A percentile compares a stretch with the other conserved stretches of the same genome.
phyloP scores from a whole-genome alignment of 1,140 invertebrate genomes.

The Leptestheria dahalacensis region DNA sequence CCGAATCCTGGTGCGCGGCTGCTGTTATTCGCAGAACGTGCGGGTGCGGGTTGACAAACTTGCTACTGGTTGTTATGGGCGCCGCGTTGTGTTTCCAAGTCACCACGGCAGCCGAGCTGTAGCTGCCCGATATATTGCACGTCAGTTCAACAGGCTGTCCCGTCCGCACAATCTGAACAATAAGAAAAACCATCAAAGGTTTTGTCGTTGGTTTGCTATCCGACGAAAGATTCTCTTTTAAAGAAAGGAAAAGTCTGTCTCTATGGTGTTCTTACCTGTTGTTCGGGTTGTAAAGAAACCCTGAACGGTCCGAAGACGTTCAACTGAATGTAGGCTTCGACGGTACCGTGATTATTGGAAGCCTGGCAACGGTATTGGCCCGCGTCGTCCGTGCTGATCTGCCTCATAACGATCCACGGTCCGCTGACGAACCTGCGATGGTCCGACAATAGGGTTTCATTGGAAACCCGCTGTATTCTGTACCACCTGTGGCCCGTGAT shows the following conservation, averaged over 20 bases:
- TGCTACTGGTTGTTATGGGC: constrained; percentile 1
- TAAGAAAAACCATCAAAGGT: no score
- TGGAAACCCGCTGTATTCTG: not conserved
- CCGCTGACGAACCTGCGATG: constrained; percentile 10
- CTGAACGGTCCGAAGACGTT: constrained; percentile 33
- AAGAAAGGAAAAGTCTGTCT: not conserved
- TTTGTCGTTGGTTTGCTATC: no score
- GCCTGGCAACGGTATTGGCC: constrained; percentile 50
- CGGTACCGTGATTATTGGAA: constrained; percentile 50
- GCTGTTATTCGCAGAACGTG: constrained; percentile 22
- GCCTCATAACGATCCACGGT: constrained; percentile 43
- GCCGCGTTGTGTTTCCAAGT: constrained; percentile 17
- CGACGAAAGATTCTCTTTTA: no score
- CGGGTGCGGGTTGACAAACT: not conserved
- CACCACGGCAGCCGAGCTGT: constrained; percentile 12
- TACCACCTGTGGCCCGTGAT: not conserved
- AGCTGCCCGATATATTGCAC: constrained; percentile 17
- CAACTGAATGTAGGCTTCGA: constrained; percentile 47
- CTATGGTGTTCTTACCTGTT: constrained; percentile 3
- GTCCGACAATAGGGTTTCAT: not conserved
- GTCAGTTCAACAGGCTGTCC: constrained; percentile 14
- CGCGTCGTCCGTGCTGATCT: constrained; percentile 49
- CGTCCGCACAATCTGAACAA: constrained; percentile 11
- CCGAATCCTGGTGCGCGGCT: constrained; percentile 28
- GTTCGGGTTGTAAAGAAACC: constrained; percentile 16